phyloP scores from a whole-genome alignment of 2,113 vertebrate species.

The Sakesphorus luctuosus region DNA sequence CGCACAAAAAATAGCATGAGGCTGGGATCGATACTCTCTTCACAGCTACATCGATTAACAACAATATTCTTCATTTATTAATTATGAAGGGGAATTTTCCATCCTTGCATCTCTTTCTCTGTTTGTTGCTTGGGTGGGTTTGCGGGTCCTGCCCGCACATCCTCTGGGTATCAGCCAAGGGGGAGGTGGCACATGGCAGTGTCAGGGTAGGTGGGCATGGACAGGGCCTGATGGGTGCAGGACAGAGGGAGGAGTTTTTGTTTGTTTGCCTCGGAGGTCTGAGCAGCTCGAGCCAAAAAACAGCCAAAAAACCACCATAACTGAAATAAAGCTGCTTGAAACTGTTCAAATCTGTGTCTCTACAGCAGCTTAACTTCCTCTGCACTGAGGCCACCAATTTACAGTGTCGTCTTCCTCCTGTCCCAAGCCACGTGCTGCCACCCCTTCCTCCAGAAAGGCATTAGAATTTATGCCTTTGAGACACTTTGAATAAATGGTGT shows the following conservation, averaged over 20 bases:
- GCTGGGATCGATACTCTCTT: constrained; percentile 79
- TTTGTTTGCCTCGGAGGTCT: background rate
- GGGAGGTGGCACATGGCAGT: background rate
- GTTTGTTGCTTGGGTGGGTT: constrained; percentile 5
- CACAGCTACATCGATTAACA: constrained; percentile 83
- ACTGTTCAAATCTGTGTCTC: background rate
- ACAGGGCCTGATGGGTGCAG: background rate
- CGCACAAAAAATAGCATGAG: constrained; percentile 69
- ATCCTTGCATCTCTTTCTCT: constrained; percentile 63
- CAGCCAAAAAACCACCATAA: background rate
- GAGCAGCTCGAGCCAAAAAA: background rate
- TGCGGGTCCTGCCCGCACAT: rapidly evolving
- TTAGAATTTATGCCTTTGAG: background rate
- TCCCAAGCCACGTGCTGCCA: background rate
- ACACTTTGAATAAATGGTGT: background rate
- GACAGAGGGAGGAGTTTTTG: background rate
- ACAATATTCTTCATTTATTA: constrained; percentile 87
- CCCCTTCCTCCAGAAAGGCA: background rate
- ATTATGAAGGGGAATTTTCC: constrained; percentile 83
- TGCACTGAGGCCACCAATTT: background rate
- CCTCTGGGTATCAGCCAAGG: background rate
- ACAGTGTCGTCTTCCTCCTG: background rate
- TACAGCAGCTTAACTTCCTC: background rate
- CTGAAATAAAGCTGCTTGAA: background rate
- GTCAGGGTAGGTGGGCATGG: background rate